These are phyloP conservation scores for Rhabditophanes sp. DNA, from an alignment of 2,888 invertebrate species.

Conservation along the genomic window DNA sequence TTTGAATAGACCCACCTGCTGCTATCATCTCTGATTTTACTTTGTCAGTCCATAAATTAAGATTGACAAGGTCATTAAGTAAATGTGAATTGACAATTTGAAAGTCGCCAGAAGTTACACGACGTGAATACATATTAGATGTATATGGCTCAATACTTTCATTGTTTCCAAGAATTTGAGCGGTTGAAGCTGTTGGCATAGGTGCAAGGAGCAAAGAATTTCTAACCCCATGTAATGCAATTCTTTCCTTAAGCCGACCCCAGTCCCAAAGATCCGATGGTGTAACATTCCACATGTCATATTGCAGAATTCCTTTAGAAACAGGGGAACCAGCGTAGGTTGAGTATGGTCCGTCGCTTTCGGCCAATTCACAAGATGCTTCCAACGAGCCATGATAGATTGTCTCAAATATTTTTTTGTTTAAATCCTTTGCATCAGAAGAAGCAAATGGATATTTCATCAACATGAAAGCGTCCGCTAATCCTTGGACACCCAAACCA, in stretches of 20 bases:
- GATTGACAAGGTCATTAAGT: conserved; percentile 73
- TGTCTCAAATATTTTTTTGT: conserved; percentile 89
- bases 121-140: conserved; percentile 79
- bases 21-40: conserved; percentile 86
- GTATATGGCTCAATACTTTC: conserved; percentile 96
- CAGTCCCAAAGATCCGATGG: conserved; percentile 71
- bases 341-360: conserved; percentile 67
- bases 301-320: conserved; percentile 83
- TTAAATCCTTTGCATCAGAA: conserved; percentile 64
- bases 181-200: conserved; percentile 97
- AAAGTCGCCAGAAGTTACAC: conserved; percentile 67
- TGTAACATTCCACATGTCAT: conserved; percentile 66
- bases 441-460: conserved; percentile 85
- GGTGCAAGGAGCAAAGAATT: conserved; percentile 85
- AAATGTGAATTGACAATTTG: conserved; percentile 89
- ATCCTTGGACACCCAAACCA: conserved; percentile 82
- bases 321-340: conserved; percentile 79
- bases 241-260: conserved; percentile 60
- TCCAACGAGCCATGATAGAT: conserved; percentile 90
- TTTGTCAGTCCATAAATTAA: conserved; percentile 76
- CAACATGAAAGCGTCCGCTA: conserved; percentile 86
- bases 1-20: conserved; percentile 74
- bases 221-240: conserved; percentile 70
- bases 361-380: conserved; percentile 80
- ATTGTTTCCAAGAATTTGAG: conserved; percentile 95